Base-by-base conservation (phyloP, 2,113 vertebrate genomes). In the Paralichthys olivaceus region DNA sequence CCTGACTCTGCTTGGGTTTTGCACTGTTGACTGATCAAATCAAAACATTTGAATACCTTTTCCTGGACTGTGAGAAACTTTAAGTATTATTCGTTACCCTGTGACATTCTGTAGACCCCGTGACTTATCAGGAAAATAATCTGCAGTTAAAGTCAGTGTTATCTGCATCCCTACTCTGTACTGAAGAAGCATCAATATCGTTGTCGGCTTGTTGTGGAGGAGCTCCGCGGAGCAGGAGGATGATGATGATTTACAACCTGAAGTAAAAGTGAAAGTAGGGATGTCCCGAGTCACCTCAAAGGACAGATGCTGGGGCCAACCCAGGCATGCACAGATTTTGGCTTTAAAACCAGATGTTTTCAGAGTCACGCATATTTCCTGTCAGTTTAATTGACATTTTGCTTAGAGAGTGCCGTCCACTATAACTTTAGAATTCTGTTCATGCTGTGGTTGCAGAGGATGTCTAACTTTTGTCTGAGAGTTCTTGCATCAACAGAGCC, bases 181-280 rank as follows among this genome's bases (percentile, higher is more conserved):
- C 15, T 19, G 17, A 54, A 12, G 8, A 32, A 34, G 11, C 58
- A 60, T 9, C 15, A 58, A 32, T 29, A 32, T 29, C 11, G 19
- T n/a, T 34, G 19, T 23, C n/a, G 14, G 20, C 12, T 22, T 40
- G 8, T 22, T 1, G 3, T 34, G 57, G 28, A 34, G 17, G 7
- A 7, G 13, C 56, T 29, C 7, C 19, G 12, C 34, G 4, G 11
- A 60, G 28, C 3, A 34, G 58, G 20, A 34, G 19, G 19, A 9
- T 2, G 4, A 7, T 17, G 13, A 8, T 43, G 37, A 23, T 25
- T 12, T 17, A 62, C 6, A 25, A 14, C 5, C 37, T 29, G 19
- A 67, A 66, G 45, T n/a, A 5, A 59, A 53, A 79, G 19, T 58
- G 47, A 72, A 71, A 59, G 74, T 23, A 37, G 20, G 20, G 23